Evolutionary conservation across 2,797 vertebrate genomes (phyloP), one percentile per base, ranked within the genome.

Genomic region (Phataginus tetradactyla): DNA sequence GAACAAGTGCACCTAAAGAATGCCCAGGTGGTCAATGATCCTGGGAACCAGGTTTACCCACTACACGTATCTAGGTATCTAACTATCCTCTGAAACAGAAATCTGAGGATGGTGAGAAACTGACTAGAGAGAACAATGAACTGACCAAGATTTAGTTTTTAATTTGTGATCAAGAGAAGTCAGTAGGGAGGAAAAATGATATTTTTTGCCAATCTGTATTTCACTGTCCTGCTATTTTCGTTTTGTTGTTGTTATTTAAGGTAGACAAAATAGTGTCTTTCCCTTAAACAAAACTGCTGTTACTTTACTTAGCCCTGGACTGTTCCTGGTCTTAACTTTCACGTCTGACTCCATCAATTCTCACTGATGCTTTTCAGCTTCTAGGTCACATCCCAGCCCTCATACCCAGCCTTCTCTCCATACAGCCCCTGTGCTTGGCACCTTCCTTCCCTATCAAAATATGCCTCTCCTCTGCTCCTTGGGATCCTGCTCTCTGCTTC

Each of bases 371-470:
- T 25, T 34, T 80, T 81, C 61, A 93, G 32, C 29, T 72, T 61
- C 77, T 55, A 77, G 42, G 12, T 89, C 23, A 42, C 39, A 49
- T 72, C 91, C 66, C 32, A 71, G 72, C 29, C 12, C 21, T 74
- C 20, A 77, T 15, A 55, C 45, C 37, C 75, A 59, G 13, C 37
- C n/a, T 84, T 90, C 37, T 29, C 15, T 85, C 10, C 86, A 27
- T 12, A 34, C 4, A 68, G 18, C 27, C 4, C 12, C 64, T 85
- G 9, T 80, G 21, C 23, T 68, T 20, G 29, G 27, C 72, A 51
- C 18, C 25, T 93, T 71, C 17, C 39, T 77, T 57, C 23, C 68
- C 32, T 71, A 42, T 32, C 66, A 84, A 94, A 94, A 61, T 53
- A 49, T 17, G 11, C 29, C 34, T 72, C 34, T 78, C 20, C 13